These are phyloP conservation scores for Drosophila mimetica DNA, from an alignment of 2,888 invertebrate genomes.

Conservation along the genomic window DNA sequence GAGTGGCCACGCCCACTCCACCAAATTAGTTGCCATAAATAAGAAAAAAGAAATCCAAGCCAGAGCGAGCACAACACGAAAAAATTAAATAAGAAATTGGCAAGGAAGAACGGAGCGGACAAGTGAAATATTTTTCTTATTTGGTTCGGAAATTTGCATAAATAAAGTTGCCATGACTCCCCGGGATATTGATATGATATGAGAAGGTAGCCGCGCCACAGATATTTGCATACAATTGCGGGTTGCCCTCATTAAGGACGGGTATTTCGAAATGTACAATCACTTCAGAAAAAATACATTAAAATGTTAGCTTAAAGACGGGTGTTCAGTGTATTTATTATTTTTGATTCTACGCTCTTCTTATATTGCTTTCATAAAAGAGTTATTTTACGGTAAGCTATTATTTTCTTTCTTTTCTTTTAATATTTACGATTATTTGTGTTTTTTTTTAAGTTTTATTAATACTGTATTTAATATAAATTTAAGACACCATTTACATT, in stretches of 20 bases:
- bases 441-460: no score
- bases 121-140: conserved; percentile 69
- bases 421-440: neutral
- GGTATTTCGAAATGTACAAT: neutral
- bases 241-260: neutral
- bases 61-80: conserved; percentile 19
- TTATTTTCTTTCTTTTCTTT: neutral
- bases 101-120: conserved; percentile 55
- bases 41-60: conserved; percentile 48
- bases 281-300: neutral
- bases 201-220: conserved; percentile 27
- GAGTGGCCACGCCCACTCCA: conserved; percentile 65
- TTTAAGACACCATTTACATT: no score
- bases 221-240: conserved; percentile 37
- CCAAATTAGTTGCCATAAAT: conserved; percentile 77
- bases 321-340: no score
- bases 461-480: no score
- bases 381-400: neutral
- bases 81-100: conserved; percentile 51
- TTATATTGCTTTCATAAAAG: no score
- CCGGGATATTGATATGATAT: conserved; percentile 44
- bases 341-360: no score
- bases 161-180: conserved; percentile 42
- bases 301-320: no score
- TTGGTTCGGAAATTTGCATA: conserved; percentile 62